phyloP scores from a whole-genome alignment of 2,113 vertebrate species.

The Bolborhynchus lineola region DNA sequence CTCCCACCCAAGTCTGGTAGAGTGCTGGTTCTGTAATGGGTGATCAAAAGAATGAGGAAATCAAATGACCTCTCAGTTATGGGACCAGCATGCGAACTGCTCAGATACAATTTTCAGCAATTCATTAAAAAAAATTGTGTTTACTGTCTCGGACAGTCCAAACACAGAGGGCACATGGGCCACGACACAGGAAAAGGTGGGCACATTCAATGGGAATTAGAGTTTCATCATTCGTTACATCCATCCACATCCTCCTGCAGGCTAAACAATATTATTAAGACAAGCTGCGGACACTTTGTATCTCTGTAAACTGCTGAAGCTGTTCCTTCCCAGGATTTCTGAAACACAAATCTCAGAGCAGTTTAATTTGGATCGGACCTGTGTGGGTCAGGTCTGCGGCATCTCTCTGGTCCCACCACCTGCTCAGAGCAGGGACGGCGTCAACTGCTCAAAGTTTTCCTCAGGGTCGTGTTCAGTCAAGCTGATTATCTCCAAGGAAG shows the following conservation, averaged over 20 bases:
- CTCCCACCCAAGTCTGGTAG: not conserved
- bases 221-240: not conserved
- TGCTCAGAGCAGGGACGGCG: not conserved
- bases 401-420: not conserved
- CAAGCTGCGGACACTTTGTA: not conserved
- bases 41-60: not conserved
- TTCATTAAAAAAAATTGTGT: not conserved
- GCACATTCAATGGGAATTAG: not conserved
- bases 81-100: not conserved
- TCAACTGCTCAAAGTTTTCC: not conserved
- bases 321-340: not conserved
- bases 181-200: not conserved
- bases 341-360: not conserved
- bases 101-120: not conserved
- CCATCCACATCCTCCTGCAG: not conserved
- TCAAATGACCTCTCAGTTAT: not conserved
- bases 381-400: not conserved
- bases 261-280: not conserved
- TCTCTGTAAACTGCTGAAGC: not conserved
- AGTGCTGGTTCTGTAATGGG: not conserved
- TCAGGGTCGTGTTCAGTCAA: not conserved
- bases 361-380: not conserved
- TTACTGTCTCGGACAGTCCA: not conserved
- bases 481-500: not conserved
- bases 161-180: not conserved